These are phyloP conservation scores for Argya squamiceps DNA, from an alignment of 2,797 vertebrate species.

Conservation along the genomic window DNA sequence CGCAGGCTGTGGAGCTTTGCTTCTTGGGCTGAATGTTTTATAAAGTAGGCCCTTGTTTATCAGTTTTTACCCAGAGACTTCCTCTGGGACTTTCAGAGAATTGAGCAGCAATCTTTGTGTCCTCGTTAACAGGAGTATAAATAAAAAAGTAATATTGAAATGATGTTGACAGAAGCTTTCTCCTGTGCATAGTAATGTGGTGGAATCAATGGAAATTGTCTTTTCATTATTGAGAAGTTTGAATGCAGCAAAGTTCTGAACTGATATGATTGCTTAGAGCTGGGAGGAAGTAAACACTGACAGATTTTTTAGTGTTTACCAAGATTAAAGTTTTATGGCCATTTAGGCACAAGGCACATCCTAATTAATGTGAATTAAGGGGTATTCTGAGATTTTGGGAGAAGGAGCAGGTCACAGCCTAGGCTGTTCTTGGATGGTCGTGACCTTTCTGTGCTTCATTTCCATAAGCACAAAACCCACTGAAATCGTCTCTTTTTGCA, in stretches of 20 bases:
- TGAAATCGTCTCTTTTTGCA: neutral
- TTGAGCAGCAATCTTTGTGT: neutral
- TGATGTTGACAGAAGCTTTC: neutral
- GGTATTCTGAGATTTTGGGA: neutral
- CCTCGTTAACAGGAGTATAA: neutral
- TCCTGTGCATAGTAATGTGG: neutral
- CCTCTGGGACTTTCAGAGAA: neutral
- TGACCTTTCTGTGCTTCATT: neutral
- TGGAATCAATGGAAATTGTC: neutral
- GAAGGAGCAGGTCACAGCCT: neutral
- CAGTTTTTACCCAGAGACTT: neutral
- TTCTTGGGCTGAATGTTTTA: neutral
- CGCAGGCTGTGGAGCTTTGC: neutral
- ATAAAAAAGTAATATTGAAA: neutral
- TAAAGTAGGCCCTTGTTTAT: neutral
- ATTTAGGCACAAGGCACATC: neutral
- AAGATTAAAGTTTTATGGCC: neutral
- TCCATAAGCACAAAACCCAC: neutral
- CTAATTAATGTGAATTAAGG: neutral
- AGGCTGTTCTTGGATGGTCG: neutral
- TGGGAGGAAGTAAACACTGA: neutral
- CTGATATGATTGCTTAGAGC: neutral
- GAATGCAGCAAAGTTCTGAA: neutral
- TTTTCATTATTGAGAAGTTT: neutral
- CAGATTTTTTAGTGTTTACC: neutral